Evolutionary conservation across 2,797 vertebrate species (phyloP).

Genomic region (Tokudaia tokunoshimensis): DNA sequence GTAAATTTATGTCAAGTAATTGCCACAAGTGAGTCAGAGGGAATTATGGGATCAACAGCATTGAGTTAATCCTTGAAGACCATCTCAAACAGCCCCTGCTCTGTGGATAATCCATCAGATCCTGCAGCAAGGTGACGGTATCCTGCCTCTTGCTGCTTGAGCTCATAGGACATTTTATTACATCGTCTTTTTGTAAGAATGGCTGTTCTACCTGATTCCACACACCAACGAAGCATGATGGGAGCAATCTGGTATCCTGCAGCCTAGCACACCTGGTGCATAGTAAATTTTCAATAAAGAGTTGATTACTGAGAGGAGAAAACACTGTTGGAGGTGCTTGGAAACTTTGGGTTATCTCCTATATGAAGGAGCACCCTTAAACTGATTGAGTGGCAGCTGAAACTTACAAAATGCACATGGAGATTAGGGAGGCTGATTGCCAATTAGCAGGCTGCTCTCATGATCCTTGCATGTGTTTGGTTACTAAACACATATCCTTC

Average conservation of each 20-base stretch:
- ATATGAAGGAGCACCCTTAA: slow-evolving; percentile 55
- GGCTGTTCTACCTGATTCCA: neutral
- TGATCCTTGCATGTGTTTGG: slow-evolving; percentile 45
- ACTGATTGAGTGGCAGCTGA: slow-evolving; percentile 1
- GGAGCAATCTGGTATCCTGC: neutral
- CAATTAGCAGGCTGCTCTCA: slow-evolving; percentile 24
- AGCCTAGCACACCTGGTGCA: neutral
- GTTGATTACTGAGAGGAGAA: slow-evolving; percentile 16
- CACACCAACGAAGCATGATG: neutral
- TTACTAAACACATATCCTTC: slow-evolving; percentile 36
- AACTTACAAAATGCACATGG: slow-evolving; percentile 38
- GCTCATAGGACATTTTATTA: neutral
- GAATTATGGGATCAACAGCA: neutral
- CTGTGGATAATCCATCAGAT: neutral
- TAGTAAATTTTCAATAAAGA: neutral
- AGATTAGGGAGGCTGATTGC: slow-evolving; percentile 28
- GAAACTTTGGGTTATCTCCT: slow-evolving; percentile 65
- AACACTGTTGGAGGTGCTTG: slow-evolving; percentile 43
- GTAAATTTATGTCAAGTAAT: slow-evolving; percentile 11
- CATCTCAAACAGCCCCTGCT: neutral
- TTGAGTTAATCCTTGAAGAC: neutral
- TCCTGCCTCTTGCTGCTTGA: neutral
- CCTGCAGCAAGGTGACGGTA: neutral
- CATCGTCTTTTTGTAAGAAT: neutral
- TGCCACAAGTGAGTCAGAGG: neutral